A percentile compares a stretch with the other conserved stretches of the same genome.
phyloP scores from a whole-genome alignment of 64 coral and sea anemone species.

The Stichodactyla helianthus region DNA sequence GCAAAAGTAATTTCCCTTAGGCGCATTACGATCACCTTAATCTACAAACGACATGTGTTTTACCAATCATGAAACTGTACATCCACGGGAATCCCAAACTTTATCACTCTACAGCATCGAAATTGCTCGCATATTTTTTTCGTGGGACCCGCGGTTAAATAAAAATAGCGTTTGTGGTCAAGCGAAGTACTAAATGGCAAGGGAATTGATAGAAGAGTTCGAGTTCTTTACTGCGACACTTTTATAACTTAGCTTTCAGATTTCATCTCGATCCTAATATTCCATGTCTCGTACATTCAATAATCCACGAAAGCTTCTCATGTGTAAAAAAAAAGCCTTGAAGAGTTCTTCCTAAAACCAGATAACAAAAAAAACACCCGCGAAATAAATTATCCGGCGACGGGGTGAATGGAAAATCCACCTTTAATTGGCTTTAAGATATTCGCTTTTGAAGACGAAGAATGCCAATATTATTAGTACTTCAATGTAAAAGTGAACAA shows the following conservation, averaged over 20 bases:
- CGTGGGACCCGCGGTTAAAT: background rate
- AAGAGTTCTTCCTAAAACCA: background rate
- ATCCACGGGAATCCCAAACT: background rate
- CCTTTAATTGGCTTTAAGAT: slow-evolving; percentile 3
- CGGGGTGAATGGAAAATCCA: background rate
- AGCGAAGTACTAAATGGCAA: background rate
- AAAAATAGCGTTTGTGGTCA: background rate
- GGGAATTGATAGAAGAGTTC: background rate
- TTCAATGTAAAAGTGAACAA: background rate
- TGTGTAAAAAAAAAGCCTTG: background rate
- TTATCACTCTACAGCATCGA: background rate
- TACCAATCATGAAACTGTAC: background rate
- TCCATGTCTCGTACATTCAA: background rate
- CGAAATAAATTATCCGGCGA: background rate
- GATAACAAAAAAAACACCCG: background rate
- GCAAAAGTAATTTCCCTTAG: background rate
- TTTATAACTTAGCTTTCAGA: background rate
- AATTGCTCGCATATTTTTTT: background rate
- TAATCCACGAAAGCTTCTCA: background rate
- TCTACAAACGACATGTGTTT: background rate
- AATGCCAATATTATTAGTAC: background rate
- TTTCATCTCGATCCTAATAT: background rate
- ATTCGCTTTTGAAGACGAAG: background rate
- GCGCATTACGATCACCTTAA: background rate
- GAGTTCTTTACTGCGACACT: background rate